Base-by-base conservation (phyloP, 2,888 invertebrate species). In the Lasioglossum leucozonium region DNA sequence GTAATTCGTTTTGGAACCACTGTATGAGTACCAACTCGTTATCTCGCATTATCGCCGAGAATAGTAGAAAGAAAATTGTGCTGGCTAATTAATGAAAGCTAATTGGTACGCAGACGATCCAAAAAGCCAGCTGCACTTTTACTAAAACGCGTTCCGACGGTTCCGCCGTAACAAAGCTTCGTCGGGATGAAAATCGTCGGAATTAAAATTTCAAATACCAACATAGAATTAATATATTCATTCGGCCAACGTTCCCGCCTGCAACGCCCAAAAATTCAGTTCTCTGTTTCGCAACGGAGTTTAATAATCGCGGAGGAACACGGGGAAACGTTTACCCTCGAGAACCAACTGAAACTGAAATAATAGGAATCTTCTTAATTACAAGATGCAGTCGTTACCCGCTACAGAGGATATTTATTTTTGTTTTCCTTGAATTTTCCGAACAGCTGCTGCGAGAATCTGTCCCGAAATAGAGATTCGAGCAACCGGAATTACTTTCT, bases 141-240 rank as follows among this genome's bases (percentile, higher is more conserved):
- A 62, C 18, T 62, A 18, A 62, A 62, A 62, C 62, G 2, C 6
- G 18, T 18, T 62, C 6, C 11, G n/a, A 5, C 6, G 22, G 18
- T 13, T 11, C 34, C 16, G 6, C 6, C 10, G 40, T 18, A 55
- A 67, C 42, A 16, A 30, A 69, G 34, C 62, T 34, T n/a, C 30
- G 34, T n/a, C 34, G 4, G 13, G 44, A 74, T 51, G 69, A 79
- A 67, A 75, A 79, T 79, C 30, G 34, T n/a, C 34, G 2, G 34
- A 69, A 74, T 51, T 67, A 79, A 67, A 75, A 79, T 79, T 79
- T 79, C 67, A 55, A 79, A 67, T 79, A 55, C 67, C 40, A 67
- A 67, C 67, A 37, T 22, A 37, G 37, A 67, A 67, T 18, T 67
- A 40, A 51, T 67, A 37, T 75, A 75, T 34, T 69, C 47, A 26